phyloP scores from a whole-genome alignment of 2,113 vertebrate species.

The Todiramphus chloris region DNA sequence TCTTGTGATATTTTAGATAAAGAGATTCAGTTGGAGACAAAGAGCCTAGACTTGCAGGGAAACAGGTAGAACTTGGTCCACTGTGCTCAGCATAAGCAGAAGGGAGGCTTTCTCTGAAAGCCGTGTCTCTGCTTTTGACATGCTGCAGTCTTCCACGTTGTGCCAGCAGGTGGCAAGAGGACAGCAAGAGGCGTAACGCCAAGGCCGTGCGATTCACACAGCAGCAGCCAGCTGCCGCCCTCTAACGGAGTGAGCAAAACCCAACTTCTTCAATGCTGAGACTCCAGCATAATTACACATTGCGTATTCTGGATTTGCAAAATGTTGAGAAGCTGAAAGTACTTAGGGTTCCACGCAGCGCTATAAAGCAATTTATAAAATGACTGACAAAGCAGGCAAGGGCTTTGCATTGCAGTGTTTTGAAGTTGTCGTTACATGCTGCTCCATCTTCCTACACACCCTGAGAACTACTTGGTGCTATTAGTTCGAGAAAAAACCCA shows the following conservation, averaged over 20 bases:
- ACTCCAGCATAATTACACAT: background rate
- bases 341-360: background rate
- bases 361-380: background rate
- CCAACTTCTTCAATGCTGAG: background rate
- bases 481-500: background rate
- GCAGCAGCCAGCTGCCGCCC: background rate
- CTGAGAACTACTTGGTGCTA: background rate
- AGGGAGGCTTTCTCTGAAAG: background rate
- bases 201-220: background rate
- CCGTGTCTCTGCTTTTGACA: background rate
- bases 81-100: background rate
- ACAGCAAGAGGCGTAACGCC: background rate
- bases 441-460: background rate
- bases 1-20: background rate
- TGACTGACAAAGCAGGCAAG: background rate
- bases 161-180: conserved; percentile 59
- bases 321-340: background rate
- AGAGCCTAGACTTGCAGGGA: background rate
- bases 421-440: background rate
- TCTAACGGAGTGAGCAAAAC: background rate
- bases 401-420: background rate
- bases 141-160: background rate
- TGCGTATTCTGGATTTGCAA: background rate
- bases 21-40: background rate
- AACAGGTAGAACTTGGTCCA: background rate